These are phyloP conservation scores for Caenorhabditis uteleia DNA, from an alignment of 2,888 invertebrate species.

Conservation along the genomic window DNA sequence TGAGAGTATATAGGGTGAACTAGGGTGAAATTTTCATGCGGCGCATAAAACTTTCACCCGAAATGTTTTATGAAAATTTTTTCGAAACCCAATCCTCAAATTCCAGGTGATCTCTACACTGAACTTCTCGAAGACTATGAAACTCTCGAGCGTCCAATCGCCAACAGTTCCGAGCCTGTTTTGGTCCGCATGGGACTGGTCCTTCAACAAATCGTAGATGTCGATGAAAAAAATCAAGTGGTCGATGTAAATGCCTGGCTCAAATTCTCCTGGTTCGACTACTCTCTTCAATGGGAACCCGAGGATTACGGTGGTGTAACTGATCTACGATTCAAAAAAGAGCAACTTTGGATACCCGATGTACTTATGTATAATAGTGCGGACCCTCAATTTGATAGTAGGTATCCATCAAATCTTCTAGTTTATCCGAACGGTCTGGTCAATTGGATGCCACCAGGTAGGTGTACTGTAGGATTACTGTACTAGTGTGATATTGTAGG, in stretches of 20 bases:
- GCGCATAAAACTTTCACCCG: too few relatives aligned
- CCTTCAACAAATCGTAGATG: slow-evolving; percentile 47
- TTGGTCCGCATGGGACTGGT: slow-evolving; percentile 52
- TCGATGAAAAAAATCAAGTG: slow-evolving; percentile 59
- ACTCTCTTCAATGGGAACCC: slow-evolving; percentile 52
- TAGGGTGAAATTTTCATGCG: too few relatives aligned
- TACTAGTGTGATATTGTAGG: slow-evolving; percentile 70
- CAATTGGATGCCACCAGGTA: slow-evolving; percentile 87
- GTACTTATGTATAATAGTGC: slow-evolving; percentile 76
- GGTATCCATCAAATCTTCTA: slow-evolving; percentile 95
- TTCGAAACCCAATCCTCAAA: too few relatives aligned
- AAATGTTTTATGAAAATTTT: too few relatives aligned
- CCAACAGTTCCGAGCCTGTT: slow-evolving; percentile 49
- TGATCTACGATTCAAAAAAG: slow-evolving; percentile 50
- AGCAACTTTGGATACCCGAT: slow-evolving; percentile 61
- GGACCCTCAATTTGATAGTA: slow-evolving; percentile 97
- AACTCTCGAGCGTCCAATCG: slow-evolving; percentile 54
- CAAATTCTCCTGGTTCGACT: slow-evolving; percentile 56
- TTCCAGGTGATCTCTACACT: slow-evolving; percentile 45
- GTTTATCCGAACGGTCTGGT: slow-evolving; percentile 92
- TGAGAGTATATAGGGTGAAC: too few relatives aligned
- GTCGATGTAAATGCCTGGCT: slow-evolving; percentile 61
- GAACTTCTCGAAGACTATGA: slow-evolving; percentile 53
- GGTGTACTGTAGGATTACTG: neutral
- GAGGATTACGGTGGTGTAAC: slow-evolving; percentile 52